Evolutionary conservation across 2,113 vertebrate genomes (phyloP), one percentile per base, ranked within the genome.

Genomic region (Plectropomus leopardus): DNA sequence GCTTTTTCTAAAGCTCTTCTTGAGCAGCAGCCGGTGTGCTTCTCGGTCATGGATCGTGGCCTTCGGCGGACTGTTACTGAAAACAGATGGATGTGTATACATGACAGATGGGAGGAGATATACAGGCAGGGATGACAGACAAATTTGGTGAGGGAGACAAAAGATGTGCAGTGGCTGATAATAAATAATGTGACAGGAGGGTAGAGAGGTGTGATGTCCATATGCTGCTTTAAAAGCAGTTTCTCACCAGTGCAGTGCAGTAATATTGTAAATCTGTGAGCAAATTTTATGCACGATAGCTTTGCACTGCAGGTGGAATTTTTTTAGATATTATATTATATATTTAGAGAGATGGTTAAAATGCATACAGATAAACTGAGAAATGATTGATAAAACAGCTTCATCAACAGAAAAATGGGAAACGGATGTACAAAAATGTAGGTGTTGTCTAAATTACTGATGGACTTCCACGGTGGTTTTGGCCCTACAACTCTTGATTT

Each of bases 1-100:
- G 72, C 47, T 73, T 81, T 58, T 10, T 57, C 23, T 30, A 64
- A 64, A 70, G n/a, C 65, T 74, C 75, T 48, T 78, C 40, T 78
- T 40, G 34, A 86, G 55, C 51, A 3, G 50, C 70, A 72, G 64
- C 63, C 11, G 16, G 65, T n/a, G 23, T 24, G 23, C 24, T 60
- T 32, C 50, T 15, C 26, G 7, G 23, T 67, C 32, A 44, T 6
- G 51, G 63, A 24, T 9, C 45, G 47, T 4, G 66, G 23, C 71
- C 57, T 63, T 73, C 69, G 40, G 36, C 42, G 19, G 45, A 23
- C 66, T 30, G 66, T 50, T 59, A 13, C 17, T 71, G 80, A 76
- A 80, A 75, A 67, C 65, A 70, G 72, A 80, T 61, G 65, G 69
- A 44, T 71, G 13, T 45, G 68, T 61, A 19, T 7, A 73, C n/a